Evolutionary conservation across 1,140 invertebrate species (phyloP), one percentile per base, ranked within the genome.

Genomic region (Diploscapter pachys): DNA sequence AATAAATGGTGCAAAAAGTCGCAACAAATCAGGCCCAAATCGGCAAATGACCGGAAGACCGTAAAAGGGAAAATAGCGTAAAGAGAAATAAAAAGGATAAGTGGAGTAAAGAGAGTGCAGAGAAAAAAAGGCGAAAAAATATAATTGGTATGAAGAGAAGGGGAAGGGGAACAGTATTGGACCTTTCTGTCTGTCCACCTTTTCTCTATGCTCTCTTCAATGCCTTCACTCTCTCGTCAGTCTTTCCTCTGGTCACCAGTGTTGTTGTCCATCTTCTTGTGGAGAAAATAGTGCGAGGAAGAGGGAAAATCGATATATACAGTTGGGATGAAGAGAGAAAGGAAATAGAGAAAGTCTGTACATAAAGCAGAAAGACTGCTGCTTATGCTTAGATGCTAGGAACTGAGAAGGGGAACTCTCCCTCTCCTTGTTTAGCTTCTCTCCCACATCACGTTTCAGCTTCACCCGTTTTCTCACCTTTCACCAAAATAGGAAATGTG

Each of bases 111-210:
- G 11, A 57, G 4, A 71, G 53, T 3, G 31, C 5, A 53, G 67
- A 57, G 48, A 66, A 56, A 4, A 51, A 48, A 50, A 73, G 51
- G n/a, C 51, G 65, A 31, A 61, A 50, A 51, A 49, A 50, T 54
- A 63, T 53, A 53, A 51, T 69, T 13, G 57, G 55, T 61, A 50
- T 48, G 13, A 48, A n/a, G 6, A 31, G 50, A 5, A 49, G 9
- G 56, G 9, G 48, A 69, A 75, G 48, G 5, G 56, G 13, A 69
- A 53, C 5, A 68, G 57, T 6, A 69, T 61, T 9, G 66, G 61
- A 74, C 56, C 9, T 54, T 31, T 52, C 54, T 48, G 8, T 31
- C 54, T 50, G 31, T 31, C 31, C 1, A 31, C 31, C 31, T 31
- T 31, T 31, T 31, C 31, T 31, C 31, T 31, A 31, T 31, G 31